Evolutionary conservation across 2,888 invertebrate genomes (phyloP).

Genomic region (Hypercompe scribonia): DNA sequence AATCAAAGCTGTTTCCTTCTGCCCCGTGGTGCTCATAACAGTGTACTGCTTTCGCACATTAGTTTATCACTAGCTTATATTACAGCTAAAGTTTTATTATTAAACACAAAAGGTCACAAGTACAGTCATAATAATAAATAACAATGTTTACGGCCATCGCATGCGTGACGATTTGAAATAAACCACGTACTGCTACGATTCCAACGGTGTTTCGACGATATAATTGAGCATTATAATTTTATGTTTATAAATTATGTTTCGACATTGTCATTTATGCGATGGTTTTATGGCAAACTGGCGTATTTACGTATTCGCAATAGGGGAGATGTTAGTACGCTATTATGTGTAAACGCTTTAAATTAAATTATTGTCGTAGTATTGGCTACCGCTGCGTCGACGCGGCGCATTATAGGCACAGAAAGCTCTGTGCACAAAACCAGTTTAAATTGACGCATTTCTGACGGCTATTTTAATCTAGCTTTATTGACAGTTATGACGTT

Average conservation of each 20-base stretch:
- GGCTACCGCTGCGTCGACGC: background rate
- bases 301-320: constrained; percentile 1
- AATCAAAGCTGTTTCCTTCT: background rate
- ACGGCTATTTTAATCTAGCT: background rate
- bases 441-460: background rate
- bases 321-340: background rate
- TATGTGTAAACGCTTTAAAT: background rate
- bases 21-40: background rate
- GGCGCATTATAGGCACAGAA: background rate
- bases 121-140: constrained; percentile 53
- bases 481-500: background rate
- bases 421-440: background rate
- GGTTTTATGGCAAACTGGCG: constrained; percentile 3
- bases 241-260: constrained; percentile 30
- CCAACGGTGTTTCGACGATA: constrained; percentile 54
- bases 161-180: constrained; percentile 62
- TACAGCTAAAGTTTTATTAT: constrained; percentile 12
- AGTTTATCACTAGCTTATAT: background rate
- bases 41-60: background rate
- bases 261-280: constrained; percentile 16
- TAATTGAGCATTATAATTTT: constrained; percentile 57
- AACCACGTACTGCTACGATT: constrained; percentile 46
- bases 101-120: constrained; percentile 37
- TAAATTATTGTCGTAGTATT: background rate
- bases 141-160: constrained; percentile 48